A percentile compares a stretch with the other conserved stretches of the same genome.
Conservation (phyloP, 2,888 invertebrate genomes). For the Hypomecis punctinalis region DNA sequence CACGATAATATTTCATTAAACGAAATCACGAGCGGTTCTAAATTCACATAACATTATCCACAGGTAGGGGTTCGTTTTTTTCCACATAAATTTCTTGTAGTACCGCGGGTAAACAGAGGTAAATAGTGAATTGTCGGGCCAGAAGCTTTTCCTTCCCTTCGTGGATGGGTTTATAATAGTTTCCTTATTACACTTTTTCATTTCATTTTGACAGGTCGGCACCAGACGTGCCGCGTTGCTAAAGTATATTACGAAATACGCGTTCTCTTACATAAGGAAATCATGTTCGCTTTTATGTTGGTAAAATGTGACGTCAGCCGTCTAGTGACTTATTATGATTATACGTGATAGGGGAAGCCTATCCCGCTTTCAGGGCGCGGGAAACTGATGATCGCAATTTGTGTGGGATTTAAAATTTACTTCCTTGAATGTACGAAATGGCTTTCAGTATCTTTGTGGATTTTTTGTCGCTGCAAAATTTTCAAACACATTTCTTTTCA, state of each 20-base stretch:
- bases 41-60: conserved; percentile 40
- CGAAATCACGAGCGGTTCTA: conserved; percentile 44
- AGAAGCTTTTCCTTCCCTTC: conserved; percentile 22
- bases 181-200: conserved; percentile 37
- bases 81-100: conserved; percentile 22
- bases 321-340: conserved; percentile 33
- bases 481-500: not conserved
- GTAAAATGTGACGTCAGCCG: conserved; percentile 28
- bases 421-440: conserved; percentile 6
- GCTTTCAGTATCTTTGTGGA: not conserved
- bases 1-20: conserved; percentile 47
- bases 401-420: conserved; percentile 10
- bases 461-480: not conserved
- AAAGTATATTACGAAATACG: conserved; percentile 27
- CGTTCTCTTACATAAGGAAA: conserved; percentile 21
- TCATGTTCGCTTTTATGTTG: conserved; percentile 20
- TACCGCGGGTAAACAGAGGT: conserved; percentile 24
- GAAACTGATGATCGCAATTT: conserved; percentile 19
- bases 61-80: conserved; percentile 39
- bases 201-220: conserved; percentile 32
- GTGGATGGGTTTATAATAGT: conserved; percentile 35
- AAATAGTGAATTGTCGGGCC: conserved; percentile 27
- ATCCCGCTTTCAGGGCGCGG: conserved; percentile 2
- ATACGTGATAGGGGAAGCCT: conserved; percentile 25
- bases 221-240: conserved; percentile 20